These are phyloP conservation scores for Novumbra hubbsi DNA, from an alignment of 2,797 vertebrate species.

Conservation along the genomic window DNA sequence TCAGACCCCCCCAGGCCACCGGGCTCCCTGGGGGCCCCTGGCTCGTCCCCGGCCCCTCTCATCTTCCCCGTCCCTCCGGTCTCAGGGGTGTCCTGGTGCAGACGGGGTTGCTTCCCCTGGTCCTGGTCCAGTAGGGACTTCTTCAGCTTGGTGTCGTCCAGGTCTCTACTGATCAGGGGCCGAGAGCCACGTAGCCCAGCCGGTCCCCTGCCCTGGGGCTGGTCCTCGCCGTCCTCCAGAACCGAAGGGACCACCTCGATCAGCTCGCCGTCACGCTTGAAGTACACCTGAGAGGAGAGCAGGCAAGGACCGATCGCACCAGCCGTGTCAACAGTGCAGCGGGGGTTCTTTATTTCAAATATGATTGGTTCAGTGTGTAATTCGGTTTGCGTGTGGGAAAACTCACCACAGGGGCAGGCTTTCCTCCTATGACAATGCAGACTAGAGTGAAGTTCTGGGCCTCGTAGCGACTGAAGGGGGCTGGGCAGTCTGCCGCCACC, in stretches of 20 bases:
- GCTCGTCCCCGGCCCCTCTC: constrained; percentile 9
- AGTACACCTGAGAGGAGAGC: constrained; percentile 81
- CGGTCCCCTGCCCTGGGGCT: constrained; percentile 40
- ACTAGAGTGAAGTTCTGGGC: constrained; percentile 94
- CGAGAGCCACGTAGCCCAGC: constrained; percentile 62
- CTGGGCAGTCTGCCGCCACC: constrained; percentile 80
- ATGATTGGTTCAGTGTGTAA: not conserved
- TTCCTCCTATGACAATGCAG: constrained; percentile 89
- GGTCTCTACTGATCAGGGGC: constrained; percentile 76
- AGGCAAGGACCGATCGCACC: not conserved
- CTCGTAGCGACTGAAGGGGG: constrained; percentile 90
- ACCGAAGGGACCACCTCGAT: constrained; percentile 79
- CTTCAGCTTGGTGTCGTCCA: constrained; percentile 87
- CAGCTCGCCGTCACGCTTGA: constrained; percentile 88
- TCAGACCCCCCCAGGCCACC: constrained; percentile 26
- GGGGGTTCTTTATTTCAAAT: not conserved
- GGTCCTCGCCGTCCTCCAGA: constrained; percentile 28
- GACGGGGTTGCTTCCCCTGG: constrained; percentile 44
- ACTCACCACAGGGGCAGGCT: constrained; percentile 87
- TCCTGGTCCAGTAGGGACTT: constrained; percentile 73
- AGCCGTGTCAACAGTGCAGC: not conserved
- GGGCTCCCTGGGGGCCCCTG: not conserved
- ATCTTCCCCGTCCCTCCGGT: constrained; percentile 33
- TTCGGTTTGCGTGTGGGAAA: not conserved
- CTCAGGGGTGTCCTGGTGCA: constrained; percentile 60